Evolutionary conservation across 1,140 invertebrate species (phyloP), one percentile per base, ranked within the genome.

Genomic region (Saccostrea cuccullata): DNA sequence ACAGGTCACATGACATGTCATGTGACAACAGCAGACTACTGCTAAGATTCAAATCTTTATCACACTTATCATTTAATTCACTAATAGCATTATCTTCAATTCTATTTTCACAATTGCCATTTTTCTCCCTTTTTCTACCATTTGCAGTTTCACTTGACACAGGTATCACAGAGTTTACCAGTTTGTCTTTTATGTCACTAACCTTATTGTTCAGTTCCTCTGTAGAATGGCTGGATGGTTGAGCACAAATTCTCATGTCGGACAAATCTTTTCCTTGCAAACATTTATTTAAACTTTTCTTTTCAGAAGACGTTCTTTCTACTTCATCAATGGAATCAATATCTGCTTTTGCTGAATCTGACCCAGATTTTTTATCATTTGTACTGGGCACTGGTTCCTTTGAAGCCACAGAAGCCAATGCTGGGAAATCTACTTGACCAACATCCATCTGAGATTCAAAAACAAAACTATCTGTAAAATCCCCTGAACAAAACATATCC

Each of bases 401-500:
- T 6, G 6, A 15, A 5, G 47, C 55, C 67, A 70, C 87, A 84
- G n/a, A 47, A 82, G n/a, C 56, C 5, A 88, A n/a, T n/a, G 13
- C 15, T 67, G 87, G 56, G n/a, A 58, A 67, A 56, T 13, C 56
- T 64, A 12, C 40, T 12, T 56, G 26, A 36, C 9, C 26, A 0
- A 84, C 85, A 83, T 73, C 87, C 36, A 87, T 91, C 87, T 93
- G 93, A n/a, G 92, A 92, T 86, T 93, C 90, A n/a, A 93, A 47
- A 15, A 90, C 73, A 90, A 93, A 91, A 88, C 92, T 93, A 30
- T 92, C 92, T 23, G 70, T 87, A 87, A 92, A 92, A 17, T 90
- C 90, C 70, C 90, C 91, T 26, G 55, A n/a, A 13, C 36, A 86
- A 23, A 70, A 3, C 55, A 40, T 64, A n/a, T 30, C 13, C 26